Conservation (phyloP, 1,140 invertebrate species). For the Lanistes nyassanus region DNA sequence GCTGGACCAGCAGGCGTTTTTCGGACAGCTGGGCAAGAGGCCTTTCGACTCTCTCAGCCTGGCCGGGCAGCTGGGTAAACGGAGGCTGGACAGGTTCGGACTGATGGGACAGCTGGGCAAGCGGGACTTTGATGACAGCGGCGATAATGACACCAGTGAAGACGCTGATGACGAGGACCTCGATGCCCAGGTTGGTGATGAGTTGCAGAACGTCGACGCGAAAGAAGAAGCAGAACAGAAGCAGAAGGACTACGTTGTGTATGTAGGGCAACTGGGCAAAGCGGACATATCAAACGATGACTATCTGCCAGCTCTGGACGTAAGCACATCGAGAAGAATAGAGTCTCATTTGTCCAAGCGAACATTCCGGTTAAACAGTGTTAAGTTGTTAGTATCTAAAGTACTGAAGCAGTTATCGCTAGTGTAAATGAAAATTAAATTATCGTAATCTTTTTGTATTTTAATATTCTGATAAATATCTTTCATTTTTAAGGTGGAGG, state of each 20-base stretch:
- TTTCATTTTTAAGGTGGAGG: background rate
- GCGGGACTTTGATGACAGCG: background rate
- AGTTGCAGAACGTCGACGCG: slow-evolving; percentile 6
- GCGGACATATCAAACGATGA: background rate
- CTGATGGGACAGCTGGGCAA: slow-evolving; percentile 16
- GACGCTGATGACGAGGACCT: background rate
- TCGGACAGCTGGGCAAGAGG: slow-evolving; percentile 16
- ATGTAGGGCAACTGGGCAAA: slow-evolving; percentile 10
- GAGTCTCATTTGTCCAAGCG: too few species aligned
- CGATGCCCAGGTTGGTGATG: background rate
- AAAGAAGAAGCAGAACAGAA: slow-evolving; percentile 1
- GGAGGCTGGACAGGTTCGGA: background rate
- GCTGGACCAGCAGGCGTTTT: slow-evolving; percentile 2
- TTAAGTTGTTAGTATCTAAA: background rate
- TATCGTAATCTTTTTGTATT: background rate
- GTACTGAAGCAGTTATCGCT: background rate
- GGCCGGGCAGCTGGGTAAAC: slow-evolving; percentile 2
- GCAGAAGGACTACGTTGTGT: background rate
- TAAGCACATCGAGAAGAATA: background rate
- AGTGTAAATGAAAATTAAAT: background rate
- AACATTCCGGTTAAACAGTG: too few species aligned
- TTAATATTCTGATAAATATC: background rate
- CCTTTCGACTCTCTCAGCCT: background rate
- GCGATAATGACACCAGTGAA: slow-evolving; percentile 6
- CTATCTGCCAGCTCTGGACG: background rate